Evolutionary conservation across 2,888 invertebrate species (phyloP).

Genomic region (Suillia variegata): DNA sequence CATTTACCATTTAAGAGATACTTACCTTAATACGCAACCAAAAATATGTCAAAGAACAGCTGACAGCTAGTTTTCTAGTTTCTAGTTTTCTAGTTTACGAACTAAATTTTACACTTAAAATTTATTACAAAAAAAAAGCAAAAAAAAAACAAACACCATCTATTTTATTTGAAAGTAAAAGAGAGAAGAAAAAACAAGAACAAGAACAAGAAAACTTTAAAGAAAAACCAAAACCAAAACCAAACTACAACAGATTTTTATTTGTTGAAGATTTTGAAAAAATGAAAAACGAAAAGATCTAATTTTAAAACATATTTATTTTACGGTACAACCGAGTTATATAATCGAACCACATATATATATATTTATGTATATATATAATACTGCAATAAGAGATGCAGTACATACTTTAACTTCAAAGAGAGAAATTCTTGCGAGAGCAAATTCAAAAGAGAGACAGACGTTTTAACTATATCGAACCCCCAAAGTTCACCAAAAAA

Average conservation of each 20-base stretch:
- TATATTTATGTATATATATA: no score
- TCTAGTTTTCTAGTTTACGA: slow-evolving; percentile 49
- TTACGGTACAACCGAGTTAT: background rate
- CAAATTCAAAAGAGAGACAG: slow-evolving; percentile 10
- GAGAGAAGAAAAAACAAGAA: slow-evolving; percentile 26
- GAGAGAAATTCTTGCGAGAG: background rate
- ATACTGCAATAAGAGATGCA: no score
- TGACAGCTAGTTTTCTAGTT: slow-evolving; percentile 50
- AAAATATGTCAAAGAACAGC: slow-evolving; percentile 27
- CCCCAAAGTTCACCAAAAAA: background rate
- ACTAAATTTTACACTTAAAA: slow-evolving; percentile 53
- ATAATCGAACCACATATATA: background rate
- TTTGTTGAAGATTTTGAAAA: slow-evolving; percentile 15
- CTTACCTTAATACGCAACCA: slow-evolving; percentile 24
- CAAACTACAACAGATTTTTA: slow-evolving; percentile 14
- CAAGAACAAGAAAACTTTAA: slow-evolving; percentile 20
- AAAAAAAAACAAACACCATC: no score
- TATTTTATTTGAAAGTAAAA: slow-evolving; percentile 4
- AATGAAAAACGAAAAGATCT: background rate
- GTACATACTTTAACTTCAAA: no score
- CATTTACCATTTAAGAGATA: slow-evolving; percentile 43
- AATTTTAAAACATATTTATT: no score
- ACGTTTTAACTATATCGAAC: slow-evolving; percentile 4
- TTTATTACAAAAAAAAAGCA: slow-evolving; percentile 35
- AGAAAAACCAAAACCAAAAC: no score